These are phyloP conservation scores for Ascaphus truei DNA, from an alignment of 2,113 vertebrate genomes.

Conservation along the genomic window DNA sequence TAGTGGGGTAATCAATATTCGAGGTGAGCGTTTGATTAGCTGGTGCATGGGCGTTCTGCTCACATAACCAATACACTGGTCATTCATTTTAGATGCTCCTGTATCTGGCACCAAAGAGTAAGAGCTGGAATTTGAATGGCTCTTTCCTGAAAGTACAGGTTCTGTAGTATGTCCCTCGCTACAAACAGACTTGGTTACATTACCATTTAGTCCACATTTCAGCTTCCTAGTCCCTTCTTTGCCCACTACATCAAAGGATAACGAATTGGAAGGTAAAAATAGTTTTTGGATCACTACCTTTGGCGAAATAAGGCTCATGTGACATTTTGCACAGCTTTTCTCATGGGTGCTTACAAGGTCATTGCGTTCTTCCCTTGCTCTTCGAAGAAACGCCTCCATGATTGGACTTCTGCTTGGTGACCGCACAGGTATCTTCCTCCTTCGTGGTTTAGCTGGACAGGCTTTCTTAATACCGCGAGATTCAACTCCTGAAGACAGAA, in stretches of 20 bases:
- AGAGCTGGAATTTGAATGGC: slow-evolving; percentile 34
- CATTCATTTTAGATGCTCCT: too few species aligned
- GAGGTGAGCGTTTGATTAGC: background rate
- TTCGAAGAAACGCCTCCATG: slow-evolving; percentile 52
- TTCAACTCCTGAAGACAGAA: slow-evolving; percentile 40
- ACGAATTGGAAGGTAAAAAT: background rate
- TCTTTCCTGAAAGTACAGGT: slow-evolving; percentile 29
- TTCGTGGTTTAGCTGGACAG: slow-evolving; percentile 53
- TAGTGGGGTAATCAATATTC: background rate
- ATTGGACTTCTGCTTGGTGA: slow-evolving; percentile 49
- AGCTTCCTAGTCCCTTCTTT: slow-evolving; percentile 17
- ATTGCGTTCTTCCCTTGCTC: slow-evolving; percentile 42
- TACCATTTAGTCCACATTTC: background rate
- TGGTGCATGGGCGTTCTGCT: too few species aligned
- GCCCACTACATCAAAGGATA: slow-evolving; percentile 31
- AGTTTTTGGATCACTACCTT: slow-evolving; percentile 44
- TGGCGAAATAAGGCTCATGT: slow-evolving; percentile 24
- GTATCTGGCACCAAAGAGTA: too few species aligned
- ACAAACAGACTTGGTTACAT: slow-evolving; percentile 35
- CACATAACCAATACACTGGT: too few species aligned
- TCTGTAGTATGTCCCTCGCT: slow-evolving; percentile 41
- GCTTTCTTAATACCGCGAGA: slow-evolving; percentile 47
- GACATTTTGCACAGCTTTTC: slow-evolving; percentile 32
- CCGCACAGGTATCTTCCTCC: slow-evolving; percentile 44
- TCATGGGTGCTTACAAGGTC: slow-evolving; percentile 26